phyloP scores from a whole-genome alignment of 2,797 vertebrate genomes.

The Crax fasciolata region DNA sequence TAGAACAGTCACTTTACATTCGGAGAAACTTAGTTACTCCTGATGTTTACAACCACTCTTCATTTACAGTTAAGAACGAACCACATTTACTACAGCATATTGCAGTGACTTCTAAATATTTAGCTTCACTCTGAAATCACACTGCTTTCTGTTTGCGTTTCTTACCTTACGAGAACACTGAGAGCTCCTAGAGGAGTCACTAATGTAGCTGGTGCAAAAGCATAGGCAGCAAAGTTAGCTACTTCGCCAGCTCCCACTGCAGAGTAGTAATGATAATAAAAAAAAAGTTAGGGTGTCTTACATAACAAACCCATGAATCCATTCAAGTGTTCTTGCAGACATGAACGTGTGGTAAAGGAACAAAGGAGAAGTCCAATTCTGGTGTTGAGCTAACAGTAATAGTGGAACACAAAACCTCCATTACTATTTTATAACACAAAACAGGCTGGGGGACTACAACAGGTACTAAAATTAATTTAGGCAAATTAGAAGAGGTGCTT shows the following conservation, averaged over 20 bases:
- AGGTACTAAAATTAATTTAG: neutral
- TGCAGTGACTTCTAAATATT: neutral
- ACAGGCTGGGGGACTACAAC: neutral
- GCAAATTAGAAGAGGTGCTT: neutral
- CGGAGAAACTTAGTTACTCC: neutral
- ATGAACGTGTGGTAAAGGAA: neutral
- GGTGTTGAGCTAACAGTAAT: neutral
- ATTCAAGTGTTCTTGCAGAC: neutral
- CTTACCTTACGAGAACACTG: slow-evolving; percentile 98
- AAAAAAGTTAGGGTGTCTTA: neutral
- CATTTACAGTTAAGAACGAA: neutral
- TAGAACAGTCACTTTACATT: neutral
- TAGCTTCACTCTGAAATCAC: neutral
- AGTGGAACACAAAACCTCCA: neutral
- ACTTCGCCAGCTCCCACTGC: slow-evolving; percentile 97
- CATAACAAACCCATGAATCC: neutral
- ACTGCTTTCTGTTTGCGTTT: neutral
- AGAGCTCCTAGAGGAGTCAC: slow-evolving; percentile 97
- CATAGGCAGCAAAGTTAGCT: slow-evolving; percentile 97
- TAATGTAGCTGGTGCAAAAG: slow-evolving; percentile 97
- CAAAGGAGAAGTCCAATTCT: neutral
- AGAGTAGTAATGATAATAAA: neutral
- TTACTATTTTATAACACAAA: neutral
- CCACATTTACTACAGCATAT: neutral
- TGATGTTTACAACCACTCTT: neutral